Conservation (phyloP, 2,113 vertebrate genomes). For the Trogon surrucura region DNA sequence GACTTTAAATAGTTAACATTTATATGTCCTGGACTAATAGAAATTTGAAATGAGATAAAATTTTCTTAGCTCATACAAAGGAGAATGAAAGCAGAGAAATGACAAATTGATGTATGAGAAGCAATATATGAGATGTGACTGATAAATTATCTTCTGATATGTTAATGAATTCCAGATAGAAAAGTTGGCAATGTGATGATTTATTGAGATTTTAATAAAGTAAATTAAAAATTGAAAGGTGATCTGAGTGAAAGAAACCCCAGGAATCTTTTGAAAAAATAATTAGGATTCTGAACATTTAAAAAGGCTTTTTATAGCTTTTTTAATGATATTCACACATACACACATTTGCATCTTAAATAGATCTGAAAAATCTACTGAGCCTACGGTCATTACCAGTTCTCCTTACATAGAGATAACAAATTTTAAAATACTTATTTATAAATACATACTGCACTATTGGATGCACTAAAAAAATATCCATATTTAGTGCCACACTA, state of each 20-base stretch:
- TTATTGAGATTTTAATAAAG: conserved; percentile 54
- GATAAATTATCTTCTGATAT: conserved; percentile 70
- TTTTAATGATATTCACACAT: background rate
- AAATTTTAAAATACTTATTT: background rate
- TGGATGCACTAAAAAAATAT: background rate
- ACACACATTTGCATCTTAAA: conserved; percentile 20
- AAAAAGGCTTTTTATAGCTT: conserved; percentile 24
- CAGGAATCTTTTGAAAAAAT: conserved; percentile 42
- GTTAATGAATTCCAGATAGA: conserved; percentile 60
- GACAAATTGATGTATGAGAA: conserved; percentile 57
- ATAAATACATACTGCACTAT: background rate
- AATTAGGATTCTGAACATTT: conserved; percentile 27
- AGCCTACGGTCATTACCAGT: background rate
- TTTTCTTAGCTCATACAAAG: conserved; percentile 12
- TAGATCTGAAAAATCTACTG: background rate
- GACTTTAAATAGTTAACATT: background rate
- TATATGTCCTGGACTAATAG: background rate
- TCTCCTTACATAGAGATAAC: background rate
- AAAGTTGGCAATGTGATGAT: conserved; percentile 34
- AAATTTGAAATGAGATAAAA: conserved; percentile 14
- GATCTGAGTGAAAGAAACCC: conserved; percentile 32
- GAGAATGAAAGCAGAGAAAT: conserved; percentile 39
- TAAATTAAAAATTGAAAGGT: conserved; percentile 64
- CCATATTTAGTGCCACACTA: background rate
- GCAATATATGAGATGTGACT: conserved; percentile 50